These are phyloP conservation scores for Colostygia pectinataria DNA, from an alignment of 2,888 invertebrate genomes.

Conservation along the genomic window DNA sequence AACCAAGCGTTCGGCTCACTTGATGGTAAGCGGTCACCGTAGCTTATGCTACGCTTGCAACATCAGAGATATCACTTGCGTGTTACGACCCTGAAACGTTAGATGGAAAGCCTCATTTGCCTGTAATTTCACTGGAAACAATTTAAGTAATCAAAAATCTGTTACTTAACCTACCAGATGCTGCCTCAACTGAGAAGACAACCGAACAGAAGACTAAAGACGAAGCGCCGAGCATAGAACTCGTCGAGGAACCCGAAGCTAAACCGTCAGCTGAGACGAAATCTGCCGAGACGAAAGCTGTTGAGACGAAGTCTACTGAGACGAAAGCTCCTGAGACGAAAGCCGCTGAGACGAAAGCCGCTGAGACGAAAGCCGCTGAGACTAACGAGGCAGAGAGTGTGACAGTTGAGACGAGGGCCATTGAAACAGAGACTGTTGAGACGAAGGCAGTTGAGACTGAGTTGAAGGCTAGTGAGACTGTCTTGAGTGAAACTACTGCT, in stretches of 20 bases:
- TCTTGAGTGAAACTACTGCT: not conserved
- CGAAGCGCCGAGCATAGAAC: constrained; percentile 61
- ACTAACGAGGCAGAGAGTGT: not conserved
- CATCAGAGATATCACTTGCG: too few relatives aligned
- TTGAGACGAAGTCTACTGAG: not conserved
- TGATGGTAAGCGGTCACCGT: too few relatives aligned
- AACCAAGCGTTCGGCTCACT: too few relatives aligned
- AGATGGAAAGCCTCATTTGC: too few relatives aligned
- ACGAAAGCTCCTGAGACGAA: not conserved
- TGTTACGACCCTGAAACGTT: too few relatives aligned
- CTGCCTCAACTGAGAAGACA: constrained; percentile 30
- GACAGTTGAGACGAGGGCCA: not conserved
- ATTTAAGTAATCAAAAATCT: too few relatives aligned
- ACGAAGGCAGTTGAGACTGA: not conserved
- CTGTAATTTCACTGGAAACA: too few relatives aligned
- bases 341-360: not conserved
- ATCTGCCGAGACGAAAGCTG: not conserved
- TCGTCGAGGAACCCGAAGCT: not conserved
- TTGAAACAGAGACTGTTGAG: not conserved
- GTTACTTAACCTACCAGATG: constrained; percentile 17
- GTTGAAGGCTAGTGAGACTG: not conserved
- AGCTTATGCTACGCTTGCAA: too few relatives aligned
- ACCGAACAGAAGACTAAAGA: constrained; percentile 35
- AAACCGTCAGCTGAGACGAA: not conserved
- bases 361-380: not conserved